Base-by-base conservation (phyloP, 1,140 invertebrate species). In the Drosophila ficusphila region DNA sequence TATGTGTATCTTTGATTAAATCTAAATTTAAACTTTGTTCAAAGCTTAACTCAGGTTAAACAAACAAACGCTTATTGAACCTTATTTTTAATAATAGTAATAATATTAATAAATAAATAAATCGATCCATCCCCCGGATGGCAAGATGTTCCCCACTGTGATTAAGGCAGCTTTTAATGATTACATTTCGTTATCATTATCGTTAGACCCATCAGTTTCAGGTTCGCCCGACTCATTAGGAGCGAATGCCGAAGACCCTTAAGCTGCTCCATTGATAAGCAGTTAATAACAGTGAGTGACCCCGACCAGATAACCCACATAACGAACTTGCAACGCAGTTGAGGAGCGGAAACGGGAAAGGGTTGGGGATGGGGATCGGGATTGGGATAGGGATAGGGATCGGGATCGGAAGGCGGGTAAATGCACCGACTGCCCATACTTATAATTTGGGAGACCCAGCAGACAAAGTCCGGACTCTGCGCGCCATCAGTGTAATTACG, bases 401-500 rank as follows among this genome's bases (percentile, higher is more conserved):
- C 27, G 53, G 53, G 39, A 27, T 58, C 76, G 44, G 53, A 33
- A 61, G 79, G 65, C 62, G 79, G 64, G 52, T 86, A 76, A 85
- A 68, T 86, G 73, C 79, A 76, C 68, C 72, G 76, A 74, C 58
- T 74, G 73, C 38, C 53, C 54, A 62, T 81, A 67, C 53, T 41
- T 41, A 60, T 52, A 51, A 60, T 62, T 48, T 47, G 11, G 47
- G 46, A 47, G 39, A 21, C 9, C 49, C 42, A 44, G 44, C 62
- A 52, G 34, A 36, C 51, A 54, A 61, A 64, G 48, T 39, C 33
- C 16, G 36, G 36, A 57, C 44, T 14, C 53, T 61, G 46, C 56
- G 44, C 57, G 68, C 62, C 76, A 70, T 65, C 72, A 88, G 70
- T 81, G 68, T 86, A 86, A 86, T 86, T 86, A 86, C 77, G 71